Evolutionary conservation across 2,888 invertebrate genomes (phyloP), one percentile per base, ranked within the genome.

Genomic region (Elysia crispata): DNA sequence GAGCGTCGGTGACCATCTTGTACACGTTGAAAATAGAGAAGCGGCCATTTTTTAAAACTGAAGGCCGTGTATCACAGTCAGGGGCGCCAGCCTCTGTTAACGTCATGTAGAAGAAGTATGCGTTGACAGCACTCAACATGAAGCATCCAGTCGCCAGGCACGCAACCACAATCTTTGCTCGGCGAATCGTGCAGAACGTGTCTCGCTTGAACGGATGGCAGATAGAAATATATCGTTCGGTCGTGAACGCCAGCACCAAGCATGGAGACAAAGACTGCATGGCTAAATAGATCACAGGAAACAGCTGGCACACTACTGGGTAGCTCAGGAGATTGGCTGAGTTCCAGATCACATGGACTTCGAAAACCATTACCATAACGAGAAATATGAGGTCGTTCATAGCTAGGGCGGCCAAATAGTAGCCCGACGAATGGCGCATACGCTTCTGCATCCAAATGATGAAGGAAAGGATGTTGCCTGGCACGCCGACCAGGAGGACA

Each of bases 401-500:
- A 0, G 91, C 91, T 25, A 92, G 85, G 15, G 91, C 91, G 30
- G 91, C 90, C 41, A 92, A 85, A 83, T 92, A 92, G 76, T 88
- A 89, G 31, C 92, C 91, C 18, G 92, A 92, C 1, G 91, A 91
- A 76, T 91, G 91, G 20, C 91, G 87, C 91, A 92, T 92, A 73
- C 89, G 86, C 76, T 87, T 89, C 72, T 89, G 88, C 41, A 91
- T 87, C 92, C 92, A 92, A 62, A 92, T 88, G 57, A 89, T 78
- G 78, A 92, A 88, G 6, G 91, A 88, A 20, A 92, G 79, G 73
- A 91, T 86, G 82, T 92, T 91, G 73, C 91, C 91, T 0, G 91
- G 90, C 78, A 92, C 90, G 23, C 92, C 92, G 28, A 92, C 81
- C 49, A 86, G 83, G 84, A 41, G 41, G 41, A 41, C 41, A 41